phyloP scores from a whole-genome alignment of 2,797 vertebrate genomes.

The Loriculus beryllinus region DNA sequence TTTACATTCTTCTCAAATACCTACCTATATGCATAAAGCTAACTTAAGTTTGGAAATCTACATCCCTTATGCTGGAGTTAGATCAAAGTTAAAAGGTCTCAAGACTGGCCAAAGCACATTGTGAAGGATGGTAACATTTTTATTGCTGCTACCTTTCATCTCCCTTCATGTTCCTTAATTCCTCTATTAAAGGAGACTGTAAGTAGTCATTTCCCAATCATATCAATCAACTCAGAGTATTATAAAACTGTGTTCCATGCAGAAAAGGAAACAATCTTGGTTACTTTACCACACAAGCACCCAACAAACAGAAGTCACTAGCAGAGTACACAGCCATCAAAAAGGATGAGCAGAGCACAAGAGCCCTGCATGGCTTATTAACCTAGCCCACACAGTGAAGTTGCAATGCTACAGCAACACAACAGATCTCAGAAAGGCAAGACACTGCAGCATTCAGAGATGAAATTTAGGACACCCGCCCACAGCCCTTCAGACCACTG shows the following conservation, averaged over 20 bases:
- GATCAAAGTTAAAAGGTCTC: background rate
- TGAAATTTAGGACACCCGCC: constrained; percentile 15
- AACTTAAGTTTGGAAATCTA: background rate
- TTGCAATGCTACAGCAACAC: background rate
- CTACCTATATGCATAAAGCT: background rate
- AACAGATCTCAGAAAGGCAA: constrained; percentile 6
- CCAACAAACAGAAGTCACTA: background rate
- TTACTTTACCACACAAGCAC: background rate
- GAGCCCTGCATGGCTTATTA: background rate
- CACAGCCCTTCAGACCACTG: constrained; percentile 27
- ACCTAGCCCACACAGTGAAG: background rate
- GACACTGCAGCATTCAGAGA: background rate
- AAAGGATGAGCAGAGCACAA: background rate
- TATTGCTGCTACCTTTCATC: background rate
- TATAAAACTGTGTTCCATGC: background rate
- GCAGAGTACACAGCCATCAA: background rate
- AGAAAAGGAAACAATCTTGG: background rate
- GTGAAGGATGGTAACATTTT: background rate
- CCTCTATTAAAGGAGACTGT: background rate
- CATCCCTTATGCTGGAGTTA: background rate
- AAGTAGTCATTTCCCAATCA: background rate
- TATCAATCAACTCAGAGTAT: background rate
- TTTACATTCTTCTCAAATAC: background rate
- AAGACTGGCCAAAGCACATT: background rate
- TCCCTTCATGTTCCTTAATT: background rate